phyloP scores from a whole-genome alignment of 2,797 vertebrate species.

The Lophura swinhoii region DNA sequence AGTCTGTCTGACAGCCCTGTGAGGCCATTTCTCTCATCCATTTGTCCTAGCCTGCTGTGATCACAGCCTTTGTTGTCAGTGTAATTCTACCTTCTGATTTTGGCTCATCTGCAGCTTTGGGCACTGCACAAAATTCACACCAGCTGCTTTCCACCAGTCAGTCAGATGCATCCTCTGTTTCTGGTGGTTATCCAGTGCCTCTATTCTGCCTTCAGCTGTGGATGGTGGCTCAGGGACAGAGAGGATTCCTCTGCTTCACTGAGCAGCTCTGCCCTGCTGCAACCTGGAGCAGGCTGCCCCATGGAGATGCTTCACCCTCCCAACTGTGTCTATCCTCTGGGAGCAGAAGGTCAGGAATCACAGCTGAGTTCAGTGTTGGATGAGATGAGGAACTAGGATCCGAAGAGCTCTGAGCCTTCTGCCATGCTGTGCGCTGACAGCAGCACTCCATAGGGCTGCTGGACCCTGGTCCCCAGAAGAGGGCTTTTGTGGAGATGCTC shows the following conservation, averaged over 20 bases:
- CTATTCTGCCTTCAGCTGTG: background rate
- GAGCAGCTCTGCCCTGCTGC: no score
- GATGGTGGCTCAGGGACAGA: background rate
- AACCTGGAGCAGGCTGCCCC: background rate
- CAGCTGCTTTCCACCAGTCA: background rate
- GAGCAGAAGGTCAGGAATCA: no score
- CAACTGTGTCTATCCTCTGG: background rate
- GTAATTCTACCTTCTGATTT: background rate
- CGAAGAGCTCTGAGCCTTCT: background rate
- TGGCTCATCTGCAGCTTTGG: background rate
- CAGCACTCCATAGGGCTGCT: accelerated
- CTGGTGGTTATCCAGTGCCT: background rate
- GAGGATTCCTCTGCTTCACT: background rate
- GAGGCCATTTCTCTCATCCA: background rate
- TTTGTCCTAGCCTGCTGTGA: background rate
- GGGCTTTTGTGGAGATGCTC: background rate
- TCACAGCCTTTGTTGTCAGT: background rate
- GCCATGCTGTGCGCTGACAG: accelerated
- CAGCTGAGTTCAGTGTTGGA: no score
- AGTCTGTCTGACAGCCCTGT: background rate
- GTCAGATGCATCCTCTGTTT: background rate
- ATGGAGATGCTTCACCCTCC: background rate
- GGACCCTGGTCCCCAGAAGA: no score
- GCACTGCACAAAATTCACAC: background rate
- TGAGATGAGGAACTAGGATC: background rate